Conservation (phyloP, 2,888 invertebrate genomes). For the Dicycla oo region DNA sequence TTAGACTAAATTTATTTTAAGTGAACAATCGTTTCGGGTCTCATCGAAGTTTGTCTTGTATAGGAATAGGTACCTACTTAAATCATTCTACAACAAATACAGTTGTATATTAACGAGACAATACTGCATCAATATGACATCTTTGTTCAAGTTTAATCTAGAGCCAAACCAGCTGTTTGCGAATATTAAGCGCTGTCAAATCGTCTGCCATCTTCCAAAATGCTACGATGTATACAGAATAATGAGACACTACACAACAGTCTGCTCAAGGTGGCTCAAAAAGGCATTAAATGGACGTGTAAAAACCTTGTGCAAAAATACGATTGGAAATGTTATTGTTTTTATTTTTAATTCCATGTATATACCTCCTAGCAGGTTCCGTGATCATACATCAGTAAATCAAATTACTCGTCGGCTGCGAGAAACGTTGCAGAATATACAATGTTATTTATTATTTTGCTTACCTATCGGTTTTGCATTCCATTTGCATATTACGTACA, state of each 20-base stretch:
- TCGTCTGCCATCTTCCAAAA: slow-evolving; percentile 45
- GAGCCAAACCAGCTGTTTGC: slow-evolving; percentile 63
- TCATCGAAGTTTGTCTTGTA: slow-evolving; percentile 28
- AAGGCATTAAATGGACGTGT: too few species aligned
- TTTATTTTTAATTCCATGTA: slow-evolving; percentile 12
- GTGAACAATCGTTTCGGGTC: slow-evolving; percentile 6
- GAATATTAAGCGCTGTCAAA: slow-evolving; percentile 62
- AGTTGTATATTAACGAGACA: slow-evolving; percentile 16
- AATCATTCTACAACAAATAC: slow-evolving; percentile 15
- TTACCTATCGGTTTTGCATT: slow-evolving; percentile 37
- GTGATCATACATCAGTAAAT: slow-evolving; percentile 33
- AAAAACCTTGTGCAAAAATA: background rate
- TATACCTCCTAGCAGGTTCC: slow-evolving; percentile 13
- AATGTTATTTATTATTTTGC: slow-evolving; percentile 50
- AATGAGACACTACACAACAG: slow-evolving; percentile 19
- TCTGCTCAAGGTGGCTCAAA: slow-evolving; percentile 1
- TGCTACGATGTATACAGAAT: slow-evolving; percentile 35
- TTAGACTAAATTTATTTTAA: slow-evolving; percentile 40
- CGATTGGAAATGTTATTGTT: background rate
- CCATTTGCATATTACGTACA: slow-evolving; percentile 52
- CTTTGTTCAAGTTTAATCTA: slow-evolving; percentile 61
- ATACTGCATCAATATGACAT: slow-evolving; percentile 31
- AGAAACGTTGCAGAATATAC: slow-evolving; percentile 46
- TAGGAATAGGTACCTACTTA: too few species aligned
- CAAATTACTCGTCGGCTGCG: slow-evolving; percentile 40